Evolutionary conservation across 2,797 vertebrate genomes (phyloP).

Genomic region (Australoheros facetus): DNA sequence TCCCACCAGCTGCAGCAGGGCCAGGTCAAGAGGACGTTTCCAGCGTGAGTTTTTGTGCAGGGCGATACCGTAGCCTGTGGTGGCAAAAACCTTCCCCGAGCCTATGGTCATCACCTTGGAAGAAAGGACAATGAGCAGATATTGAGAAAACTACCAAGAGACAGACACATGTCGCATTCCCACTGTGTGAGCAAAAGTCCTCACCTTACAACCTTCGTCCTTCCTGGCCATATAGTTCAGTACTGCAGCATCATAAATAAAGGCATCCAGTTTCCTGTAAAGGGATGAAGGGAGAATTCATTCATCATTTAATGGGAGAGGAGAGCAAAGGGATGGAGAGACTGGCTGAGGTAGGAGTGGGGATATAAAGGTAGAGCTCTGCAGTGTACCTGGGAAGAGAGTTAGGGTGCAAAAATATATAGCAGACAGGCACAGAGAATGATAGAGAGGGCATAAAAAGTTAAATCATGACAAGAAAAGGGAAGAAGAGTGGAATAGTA

Average conservation of each 20-base stretch:
- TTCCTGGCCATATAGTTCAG: slow-evolving; percentile 96
- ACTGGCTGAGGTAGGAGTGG: slow-evolving; percentile 32
- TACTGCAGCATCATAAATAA: slow-evolving; percentile 94
- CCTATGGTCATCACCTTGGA: slow-evolving; percentile 91
- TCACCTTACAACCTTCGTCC: slow-evolving; percentile 95
- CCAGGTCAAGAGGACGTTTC: slow-evolving; percentile 93
- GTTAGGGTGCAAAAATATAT: slow-evolving; percentile 44
- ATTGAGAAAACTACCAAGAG: not conserved
- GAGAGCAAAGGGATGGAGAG: slow-evolving; percentile 34
- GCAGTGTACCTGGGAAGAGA: slow-evolving; percentile 45
- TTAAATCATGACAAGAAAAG: slow-evolving; percentile 64
- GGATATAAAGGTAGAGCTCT: slow-evolving; percentile 40
- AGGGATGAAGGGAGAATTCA: slow-evolving; percentile 65
- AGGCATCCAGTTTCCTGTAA: slow-evolving; percentile 92
- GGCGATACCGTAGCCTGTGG: slow-evolving; percentile 94
- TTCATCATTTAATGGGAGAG: slow-evolving; percentile 68
- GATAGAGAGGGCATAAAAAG: slow-evolving; percentile 55
- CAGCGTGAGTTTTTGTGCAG: slow-evolving; percentile 95
- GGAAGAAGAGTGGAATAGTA: slow-evolving; percentile 54
- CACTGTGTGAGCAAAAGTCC: slow-evolving; percentile 58
- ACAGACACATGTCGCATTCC: slow-evolving; percentile 3
- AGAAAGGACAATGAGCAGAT: slow-evolving; percentile 36
- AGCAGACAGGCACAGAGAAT: slow-evolving; percentile 32
- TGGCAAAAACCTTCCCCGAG: slow-evolving; percentile 95
- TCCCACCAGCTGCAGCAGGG: slow-evolving; percentile 92